Percentiles rank a stretch among this genome's conserved stretches.
phyloP scores from a whole-genome alignment of 2,888 invertebrate species.

The Scotopteryx bipunctaria region DNA sequence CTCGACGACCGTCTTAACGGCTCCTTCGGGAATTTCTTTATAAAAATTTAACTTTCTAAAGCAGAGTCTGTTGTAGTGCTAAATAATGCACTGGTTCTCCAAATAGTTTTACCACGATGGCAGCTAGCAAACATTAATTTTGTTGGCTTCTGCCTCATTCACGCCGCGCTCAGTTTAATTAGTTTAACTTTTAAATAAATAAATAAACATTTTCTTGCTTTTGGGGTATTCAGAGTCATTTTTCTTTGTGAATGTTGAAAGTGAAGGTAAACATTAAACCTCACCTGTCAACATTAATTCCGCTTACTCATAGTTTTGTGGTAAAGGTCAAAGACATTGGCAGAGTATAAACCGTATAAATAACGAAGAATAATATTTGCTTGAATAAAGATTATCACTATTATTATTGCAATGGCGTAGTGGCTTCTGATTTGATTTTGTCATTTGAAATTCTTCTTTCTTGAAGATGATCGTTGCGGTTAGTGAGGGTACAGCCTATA shows the following conservation, averaged over 20 bases:
- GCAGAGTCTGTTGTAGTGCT: conserved; percentile 28
- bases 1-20: conserved; percentile 30
- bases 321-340: neutral
- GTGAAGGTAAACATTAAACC: neutral
- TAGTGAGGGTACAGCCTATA: no score
- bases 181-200: conserved; percentile 32
- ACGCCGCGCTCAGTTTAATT: conserved; percentile 23
- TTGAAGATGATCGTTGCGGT: no score
- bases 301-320: neutral
- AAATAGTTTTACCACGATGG: conserved; percentile 23
- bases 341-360: no score
- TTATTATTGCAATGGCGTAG: no score
- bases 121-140: conserved; percentile 29
- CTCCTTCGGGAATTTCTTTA: conserved; percentile 27
- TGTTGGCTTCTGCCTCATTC: conserved; percentile 17
- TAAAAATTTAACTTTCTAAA: conserved; percentile 35
- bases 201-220: conserved; percentile 17
- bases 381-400: neutral
- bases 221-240: conserved; percentile 4
- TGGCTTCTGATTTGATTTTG: neutral
- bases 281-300: neutral
- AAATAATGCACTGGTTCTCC: conserved; percentile 28
- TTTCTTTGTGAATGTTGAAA: conserved; percentile 7
- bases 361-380: no score
- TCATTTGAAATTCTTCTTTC: neutral